Percentiles rank a stretch among this genome's conserved stretches.
Conservation (phyloP, 2,113 vertebrate species). For the Origma solitaria region DNA sequence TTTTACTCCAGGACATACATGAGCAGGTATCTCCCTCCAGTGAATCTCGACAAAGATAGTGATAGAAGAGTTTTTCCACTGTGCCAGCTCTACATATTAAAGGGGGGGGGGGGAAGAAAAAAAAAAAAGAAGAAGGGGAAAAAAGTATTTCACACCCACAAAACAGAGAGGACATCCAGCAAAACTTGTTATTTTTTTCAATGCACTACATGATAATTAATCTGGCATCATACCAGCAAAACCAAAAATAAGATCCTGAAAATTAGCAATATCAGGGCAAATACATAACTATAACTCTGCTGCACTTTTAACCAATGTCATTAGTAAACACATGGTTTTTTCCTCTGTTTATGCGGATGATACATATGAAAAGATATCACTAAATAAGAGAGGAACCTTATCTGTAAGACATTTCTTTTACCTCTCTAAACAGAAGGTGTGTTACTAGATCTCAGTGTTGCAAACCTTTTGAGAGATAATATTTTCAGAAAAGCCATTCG, state of each 20-base stretch:
- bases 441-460: background rate
- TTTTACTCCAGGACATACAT: background rate
- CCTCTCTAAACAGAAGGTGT: background rate
- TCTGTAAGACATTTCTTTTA: background rate
- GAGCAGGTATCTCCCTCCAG: background rate
- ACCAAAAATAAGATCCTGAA: background rate
- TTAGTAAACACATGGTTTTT: background rate
- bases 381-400: background rate
- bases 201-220: background rate
- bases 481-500: conserved; percentile 75
- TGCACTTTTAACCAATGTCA: background rate
- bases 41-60: background rate
- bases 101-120: no score
- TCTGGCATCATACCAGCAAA: background rate
- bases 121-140: fast-evolving
- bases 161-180: background rate
- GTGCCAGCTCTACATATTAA: background rate
- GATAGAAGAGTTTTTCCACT: background rate
- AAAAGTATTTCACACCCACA: background rate
- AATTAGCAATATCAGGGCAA: background rate
- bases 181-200: background rate
- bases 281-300: background rate
- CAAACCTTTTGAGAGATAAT: background rate
- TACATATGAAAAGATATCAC: background rate
- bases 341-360: background rate